phyloP scores from a whole-genome alignment of 1,140 invertebrate genomes.

The Archegozetes longisetosus region DNA sequence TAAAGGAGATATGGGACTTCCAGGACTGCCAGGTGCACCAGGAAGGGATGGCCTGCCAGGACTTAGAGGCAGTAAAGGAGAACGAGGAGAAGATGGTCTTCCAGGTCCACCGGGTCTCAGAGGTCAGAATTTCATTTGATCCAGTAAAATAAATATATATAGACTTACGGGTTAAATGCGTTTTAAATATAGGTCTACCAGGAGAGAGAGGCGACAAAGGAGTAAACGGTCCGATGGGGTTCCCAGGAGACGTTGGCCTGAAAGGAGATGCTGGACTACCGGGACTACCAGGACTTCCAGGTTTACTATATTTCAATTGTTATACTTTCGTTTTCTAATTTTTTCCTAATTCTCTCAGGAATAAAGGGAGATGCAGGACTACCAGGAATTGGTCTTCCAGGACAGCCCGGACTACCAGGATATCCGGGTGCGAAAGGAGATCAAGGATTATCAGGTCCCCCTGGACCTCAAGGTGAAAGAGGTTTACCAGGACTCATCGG shows the following conservation, averaged over 20 bases:
- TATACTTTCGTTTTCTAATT: neutral
- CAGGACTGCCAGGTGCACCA: neutral
- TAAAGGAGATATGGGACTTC: neutral
- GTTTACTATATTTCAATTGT: neutral
- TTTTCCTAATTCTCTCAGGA: neutral
- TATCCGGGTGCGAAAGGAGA: slow-evolving; percentile 43
- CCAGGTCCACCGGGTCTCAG: slow-evolving; percentile 35
- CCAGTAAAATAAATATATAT: slow-evolving; percentile 21
- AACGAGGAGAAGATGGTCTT: slow-evolving; percentile 7
- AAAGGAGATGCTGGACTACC: slow-evolving; percentile 31
- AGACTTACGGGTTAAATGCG: neutral
- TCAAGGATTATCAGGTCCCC: slow-evolving; percentile 25
- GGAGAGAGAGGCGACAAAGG: slow-evolving; percentile 18
- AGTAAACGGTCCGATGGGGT: slow-evolving; percentile 35
- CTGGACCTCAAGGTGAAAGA: neutral
- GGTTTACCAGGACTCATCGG: neutral
- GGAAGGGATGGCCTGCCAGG: slow-evolving; percentile 11
- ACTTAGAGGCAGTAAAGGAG: slow-evolving; percentile 3
- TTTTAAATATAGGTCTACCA: neutral
- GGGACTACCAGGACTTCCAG: slow-evolving; percentile 29
- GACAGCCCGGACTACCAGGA: slow-evolving; percentile 16
- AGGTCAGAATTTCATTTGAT: slow-evolving; percentile 28
- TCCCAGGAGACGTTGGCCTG: slow-evolving; percentile 35
- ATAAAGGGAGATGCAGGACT: neutral
- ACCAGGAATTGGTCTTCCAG: neutral